These are phyloP conservation scores for Arnoldichthys spilopterus DNA, from an alignment of 2,797 vertebrate species.

Conservation along the genomic window DNA sequence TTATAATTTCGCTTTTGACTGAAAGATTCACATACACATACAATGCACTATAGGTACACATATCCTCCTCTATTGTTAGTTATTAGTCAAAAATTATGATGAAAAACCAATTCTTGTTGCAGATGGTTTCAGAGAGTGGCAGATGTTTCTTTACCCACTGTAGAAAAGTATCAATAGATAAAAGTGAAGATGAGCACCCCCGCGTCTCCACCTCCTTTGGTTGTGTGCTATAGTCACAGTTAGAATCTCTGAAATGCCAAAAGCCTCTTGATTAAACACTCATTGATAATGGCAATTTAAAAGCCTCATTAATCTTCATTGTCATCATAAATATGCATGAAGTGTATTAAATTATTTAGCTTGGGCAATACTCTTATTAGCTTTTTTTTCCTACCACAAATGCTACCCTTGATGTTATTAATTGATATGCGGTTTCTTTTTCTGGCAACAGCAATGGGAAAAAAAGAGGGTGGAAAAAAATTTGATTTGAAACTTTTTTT, in stretches of 20 bases:
- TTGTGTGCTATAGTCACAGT: constrained; percentile 3
- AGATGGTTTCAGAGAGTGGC: constrained; percentile 6
- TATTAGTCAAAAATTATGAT: neutral
- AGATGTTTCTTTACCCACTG: constrained; percentile 1
- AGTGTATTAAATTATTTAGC: constrained; percentile 58
- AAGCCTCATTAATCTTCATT: constrained; percentile 83
- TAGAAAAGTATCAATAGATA: neutral
- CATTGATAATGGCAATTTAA: constrained; percentile 83
- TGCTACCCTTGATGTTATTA: constrained; percentile 33
- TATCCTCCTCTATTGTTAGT: neutral
- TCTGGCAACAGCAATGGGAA: constrained; percentile 1
- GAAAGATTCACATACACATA: too few relatives aligned
- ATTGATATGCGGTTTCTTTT: constrained; percentile 22
- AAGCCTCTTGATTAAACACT: constrained; percentile 82
- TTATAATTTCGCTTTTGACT: too few relatives aligned
- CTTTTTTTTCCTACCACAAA: constrained; percentile 33
- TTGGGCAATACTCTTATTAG: constrained; percentile 31
- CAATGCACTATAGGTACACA: neutral
- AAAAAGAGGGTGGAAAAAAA: neutral
- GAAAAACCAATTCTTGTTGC: neutral
- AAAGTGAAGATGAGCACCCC: neutral
- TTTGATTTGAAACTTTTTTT: constrained; percentile 35
- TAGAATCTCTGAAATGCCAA: constrained; percentile 72
- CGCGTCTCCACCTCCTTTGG: neutral
- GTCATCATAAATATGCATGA: constrained; percentile 80